Base-by-base conservation (phyloP, 2,888 invertebrate species). In the Nephrotoma guestfalica region DNA sequence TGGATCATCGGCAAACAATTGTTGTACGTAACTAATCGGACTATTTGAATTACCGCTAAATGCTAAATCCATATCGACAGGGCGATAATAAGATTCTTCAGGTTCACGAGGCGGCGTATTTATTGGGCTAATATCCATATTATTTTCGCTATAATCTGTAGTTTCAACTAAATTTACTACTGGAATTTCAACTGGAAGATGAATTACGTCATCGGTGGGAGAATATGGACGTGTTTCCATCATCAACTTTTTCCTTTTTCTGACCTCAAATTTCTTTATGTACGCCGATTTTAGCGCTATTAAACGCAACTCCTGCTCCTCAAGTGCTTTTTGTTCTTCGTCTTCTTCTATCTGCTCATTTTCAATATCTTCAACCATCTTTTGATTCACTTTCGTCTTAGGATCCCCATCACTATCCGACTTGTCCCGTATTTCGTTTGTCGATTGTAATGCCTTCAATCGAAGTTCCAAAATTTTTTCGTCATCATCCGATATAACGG, bases 221-320 rank as follows among this genome's bases (percentile, higher is more conserved):
- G 91, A 92, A 87, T 91, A 91, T 0, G 91, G 91, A 2, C 90
- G 89, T 3, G 18, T 45, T 83, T 42, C 41, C 0, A 91, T 91
- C 86, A 90, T 90, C 86, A 87, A 86, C 42, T 87, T 87, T 0
- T 91, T 90, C 87, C 90, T 91, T 87, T 91, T 90, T 3, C 91
- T 89, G 0, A 89, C 90, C 87, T 89, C 88, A 87, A 90, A 90
- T 86, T 91, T 91, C 85, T 90, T 90, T 2, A 91, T 87, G 5
- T 91, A 89, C 0, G 91, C 91, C 0, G 91, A 91, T 86, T 91
- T 91, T 0, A 91, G 88, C 0, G 91, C 91, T 86, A 91, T 90
- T 0, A 91, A 88, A 84, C 91, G 90, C n/a, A 91, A 86, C 71
- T 90, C 90, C 51, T 90, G 89, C 86, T 90, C 90, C 15, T 90